phyloP scores from a whole-genome alignment of 2,797 vertebrate genomes.

The Apogon talboti region DNA sequence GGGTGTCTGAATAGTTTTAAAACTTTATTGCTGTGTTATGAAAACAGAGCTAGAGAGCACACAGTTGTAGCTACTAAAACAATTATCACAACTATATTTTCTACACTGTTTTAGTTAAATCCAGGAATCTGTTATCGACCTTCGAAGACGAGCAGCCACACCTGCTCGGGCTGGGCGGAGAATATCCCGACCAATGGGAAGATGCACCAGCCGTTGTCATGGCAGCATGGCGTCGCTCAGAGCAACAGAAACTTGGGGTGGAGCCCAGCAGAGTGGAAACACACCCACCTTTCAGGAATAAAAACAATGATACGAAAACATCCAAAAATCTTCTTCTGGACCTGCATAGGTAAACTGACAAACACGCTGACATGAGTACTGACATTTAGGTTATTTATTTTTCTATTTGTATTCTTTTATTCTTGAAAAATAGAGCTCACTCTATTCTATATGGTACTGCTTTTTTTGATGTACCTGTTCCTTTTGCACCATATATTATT shows the following conservation, averaged over 20 bases:
- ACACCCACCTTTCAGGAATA: conserved; percentile 74
- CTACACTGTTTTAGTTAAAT: conserved; percentile 86
- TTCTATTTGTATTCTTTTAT: too few species aligned
- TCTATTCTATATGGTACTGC: too few species aligned
- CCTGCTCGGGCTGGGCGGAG: conserved; percentile 84
- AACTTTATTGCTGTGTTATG: not conserved
- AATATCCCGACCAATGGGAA: conserved; percentile 84
- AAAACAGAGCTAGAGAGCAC: not conserved
- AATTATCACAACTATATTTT: not conserved
- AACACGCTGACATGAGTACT: not conserved
- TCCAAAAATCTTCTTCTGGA: conserved; percentile 88
- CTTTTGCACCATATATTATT: too few species aligned
- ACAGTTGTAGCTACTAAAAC: not conserved
- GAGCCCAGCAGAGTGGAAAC: conserved; percentile 77
- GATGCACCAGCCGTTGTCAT: conserved; percentile 84
- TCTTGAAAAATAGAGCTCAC: too few species aligned
- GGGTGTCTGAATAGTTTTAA: conserved; percentile 5
- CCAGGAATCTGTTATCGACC: conserved; percentile 90
- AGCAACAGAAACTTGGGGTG: conserved; percentile 74
- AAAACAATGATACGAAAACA: conserved; percentile 84
- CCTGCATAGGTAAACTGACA: conserved; percentile 86
- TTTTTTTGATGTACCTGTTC: too few species aligned
- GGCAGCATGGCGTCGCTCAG: conserved; percentile 81
- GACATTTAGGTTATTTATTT: too few species aligned
- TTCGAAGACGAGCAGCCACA: conserved; percentile 90